Conservation (phyloP, 2,888 invertebrate genomes). For the Coelopa pilipes region DNA sequence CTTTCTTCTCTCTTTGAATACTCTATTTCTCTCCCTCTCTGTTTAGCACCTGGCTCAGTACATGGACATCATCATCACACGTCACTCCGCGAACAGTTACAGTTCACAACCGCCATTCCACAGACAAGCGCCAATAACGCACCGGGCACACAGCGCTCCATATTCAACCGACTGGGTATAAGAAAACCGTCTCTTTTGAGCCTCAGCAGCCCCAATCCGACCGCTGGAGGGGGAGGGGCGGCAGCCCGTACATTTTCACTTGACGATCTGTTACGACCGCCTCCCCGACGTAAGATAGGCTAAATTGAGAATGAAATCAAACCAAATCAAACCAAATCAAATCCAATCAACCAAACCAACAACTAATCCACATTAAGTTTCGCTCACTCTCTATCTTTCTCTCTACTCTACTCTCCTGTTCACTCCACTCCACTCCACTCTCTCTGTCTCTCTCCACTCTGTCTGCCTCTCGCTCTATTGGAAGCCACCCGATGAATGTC, state of each 20-base stretch:
- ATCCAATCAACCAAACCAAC: no score
- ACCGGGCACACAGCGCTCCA: slow-evolving; percentile 73
- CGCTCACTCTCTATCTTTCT: no score
- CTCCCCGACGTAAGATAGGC: slow-evolving; percentile 80
- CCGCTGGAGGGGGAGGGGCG: slow-evolving; percentile 68
- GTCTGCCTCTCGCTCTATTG: slow-evolving; percentile 31
- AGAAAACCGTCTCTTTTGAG: slow-evolving; percentile 88
- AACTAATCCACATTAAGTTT: slow-evolving; percentile 24
- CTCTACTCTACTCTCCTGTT: no score
- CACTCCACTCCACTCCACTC: slow-evolving; percentile 17
- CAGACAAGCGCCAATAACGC: slow-evolving; percentile 67
- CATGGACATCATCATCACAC: slow-evolving; percentile 68
- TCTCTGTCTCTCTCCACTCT: slow-evolving; percentile 19
- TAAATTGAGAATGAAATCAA: slow-evolving; percentile 49
- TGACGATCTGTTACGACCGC: slow-evolving; percentile 88
- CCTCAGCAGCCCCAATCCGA: slow-evolving; percentile 74
- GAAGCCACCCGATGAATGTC: slow-evolving; percentile 10
- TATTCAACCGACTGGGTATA: slow-evolving; percentile 86
- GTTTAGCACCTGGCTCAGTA: slow-evolving; percentile 57
- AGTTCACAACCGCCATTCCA: slow-evolving; percentile 68
- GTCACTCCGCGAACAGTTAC: slow-evolving; percentile 73
- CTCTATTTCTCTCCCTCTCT: slow-evolving; percentile 33
- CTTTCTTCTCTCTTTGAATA: slow-evolving; percentile 29
- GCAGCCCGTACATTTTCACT: slow-evolving; percentile 86
- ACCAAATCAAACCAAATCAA: no score